These are phyloP conservation scores for Hylaeus volcanicus DNA, from an alignment of 1,140 invertebrate species.

Conservation along the genomic window DNA sequence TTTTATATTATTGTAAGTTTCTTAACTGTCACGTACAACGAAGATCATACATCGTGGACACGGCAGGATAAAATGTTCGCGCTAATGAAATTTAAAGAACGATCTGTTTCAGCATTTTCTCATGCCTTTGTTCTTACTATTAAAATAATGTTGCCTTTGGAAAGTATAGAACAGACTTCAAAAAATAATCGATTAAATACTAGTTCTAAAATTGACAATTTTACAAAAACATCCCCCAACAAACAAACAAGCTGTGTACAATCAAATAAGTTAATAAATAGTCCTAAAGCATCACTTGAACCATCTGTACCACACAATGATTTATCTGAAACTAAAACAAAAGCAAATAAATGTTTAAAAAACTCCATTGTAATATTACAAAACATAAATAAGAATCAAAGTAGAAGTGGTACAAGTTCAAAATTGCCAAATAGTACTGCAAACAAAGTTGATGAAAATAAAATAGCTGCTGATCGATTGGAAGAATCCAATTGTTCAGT, in stretches of 20 bases:
- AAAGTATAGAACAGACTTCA: conserved; percentile 9
- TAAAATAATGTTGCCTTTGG: conserved; percentile 38
- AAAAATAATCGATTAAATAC: background rate
- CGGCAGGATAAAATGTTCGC: conserved; percentile 78
- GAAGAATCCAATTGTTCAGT: background rate
- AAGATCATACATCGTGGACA: conserved; percentile 74
- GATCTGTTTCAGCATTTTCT: conserved; percentile 67
- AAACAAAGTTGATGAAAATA: conserved; percentile 4
- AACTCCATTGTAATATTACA: background rate
- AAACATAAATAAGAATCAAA: background rate
- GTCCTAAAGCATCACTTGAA: background rate
- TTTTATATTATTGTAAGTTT: conserved; percentile 22
- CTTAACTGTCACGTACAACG: conserved; percentile 49
- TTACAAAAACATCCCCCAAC: background rate
- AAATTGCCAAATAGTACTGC: background rate
- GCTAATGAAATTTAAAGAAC: conserved; percentile 72
- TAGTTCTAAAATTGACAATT: background rate
- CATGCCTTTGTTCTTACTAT: conserved; percentile 75
- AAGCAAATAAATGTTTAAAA: background rate
- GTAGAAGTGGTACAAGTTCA: background rate
- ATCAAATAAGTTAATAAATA: background rate
- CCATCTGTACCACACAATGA: background rate
- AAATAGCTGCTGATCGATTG: background rate
- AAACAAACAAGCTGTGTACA: background rate
- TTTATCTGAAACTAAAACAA: background rate